These are phyloP conservation scores for Drosophila hydei DNA, from an alignment of 1,140 invertebrate species.

Conservation along the genomic window DNA sequence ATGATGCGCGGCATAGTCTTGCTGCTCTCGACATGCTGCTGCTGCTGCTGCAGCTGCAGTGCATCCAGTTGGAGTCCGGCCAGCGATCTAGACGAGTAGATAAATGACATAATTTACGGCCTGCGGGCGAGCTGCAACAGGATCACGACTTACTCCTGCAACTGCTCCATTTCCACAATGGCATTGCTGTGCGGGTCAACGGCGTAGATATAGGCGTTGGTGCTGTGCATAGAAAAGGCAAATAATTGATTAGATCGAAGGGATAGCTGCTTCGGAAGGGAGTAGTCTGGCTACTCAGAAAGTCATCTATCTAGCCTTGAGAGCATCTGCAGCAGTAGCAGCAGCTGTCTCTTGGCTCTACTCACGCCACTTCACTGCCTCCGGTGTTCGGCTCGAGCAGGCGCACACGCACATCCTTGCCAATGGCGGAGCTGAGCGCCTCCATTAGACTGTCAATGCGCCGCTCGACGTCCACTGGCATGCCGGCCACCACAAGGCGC, in stretches of 20 bases:
- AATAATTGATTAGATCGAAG: background rate
- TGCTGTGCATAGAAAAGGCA: conserved; percentile 85
- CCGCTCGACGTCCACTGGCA: conserved; percentile 90
- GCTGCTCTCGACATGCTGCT: conserved; percentile 50
- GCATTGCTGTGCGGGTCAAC: conserved; percentile 91
- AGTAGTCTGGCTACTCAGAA: too few species aligned
- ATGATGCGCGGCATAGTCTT: conserved; percentile 85
- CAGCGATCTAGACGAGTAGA: conserved; percentile 42
- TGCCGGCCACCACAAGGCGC: conserved; percentile 90
- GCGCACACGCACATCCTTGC: conserved; percentile 90
- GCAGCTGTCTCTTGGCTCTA: conserved; percentile 53
- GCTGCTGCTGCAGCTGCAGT: conserved; percentile 67
- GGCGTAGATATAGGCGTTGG: conserved; percentile 93
- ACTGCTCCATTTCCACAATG: conserved; percentile 91
- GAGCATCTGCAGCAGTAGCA: too few species aligned
- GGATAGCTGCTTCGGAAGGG: too few species aligned
- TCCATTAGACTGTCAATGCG: conserved; percentile 89
- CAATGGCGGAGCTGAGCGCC: conserved; percentile 89
- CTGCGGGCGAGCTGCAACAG: background rate
- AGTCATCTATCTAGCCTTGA: too few species aligned
- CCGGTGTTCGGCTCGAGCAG: conserved; percentile 90
- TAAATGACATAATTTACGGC: conserved; percentile 9
- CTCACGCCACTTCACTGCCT: conserved; percentile 87
- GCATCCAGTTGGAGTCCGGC: conserved; percentile 72
- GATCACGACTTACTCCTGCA: conserved; percentile 88